A percentile compares a stretch with the other conserved stretches of the same genome.
These are phyloP conservation scores for Papilio dardanus DNA, from an alignment of 1,140 invertebrate genomes.

Conservation along the genomic window DNA sequence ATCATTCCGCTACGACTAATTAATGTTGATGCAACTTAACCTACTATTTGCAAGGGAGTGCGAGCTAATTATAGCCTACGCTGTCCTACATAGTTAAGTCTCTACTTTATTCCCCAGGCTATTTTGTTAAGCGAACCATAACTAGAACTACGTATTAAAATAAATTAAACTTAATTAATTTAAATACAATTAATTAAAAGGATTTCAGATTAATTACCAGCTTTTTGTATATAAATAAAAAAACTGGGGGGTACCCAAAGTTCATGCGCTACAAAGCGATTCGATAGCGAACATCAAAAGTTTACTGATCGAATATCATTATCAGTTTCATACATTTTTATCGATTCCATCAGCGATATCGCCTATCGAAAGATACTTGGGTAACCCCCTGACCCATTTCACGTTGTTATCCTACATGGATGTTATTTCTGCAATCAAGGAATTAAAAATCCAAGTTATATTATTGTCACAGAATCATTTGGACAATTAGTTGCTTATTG, in stretches of 20 bases:
- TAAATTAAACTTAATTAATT: background rate
- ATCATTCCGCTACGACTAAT: background rate
- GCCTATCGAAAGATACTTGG: too few relatives aligned
- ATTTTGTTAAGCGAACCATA: background rate
- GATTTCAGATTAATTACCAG: background rate
- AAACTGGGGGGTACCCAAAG: too few relatives aligned
- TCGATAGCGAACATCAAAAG: too few relatives aligned
- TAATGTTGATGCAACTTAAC: slow-evolving; percentile 15
- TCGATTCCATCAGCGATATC: too few relatives aligned
- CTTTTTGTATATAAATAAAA: background rate
- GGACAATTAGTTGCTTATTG: background rate
- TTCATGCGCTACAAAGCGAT: too few relatives aligned
- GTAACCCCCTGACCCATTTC: too few relatives aligned
- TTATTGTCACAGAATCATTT: background rate
- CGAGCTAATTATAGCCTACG: slow-evolving; percentile 22
- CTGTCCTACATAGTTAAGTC: background rate
- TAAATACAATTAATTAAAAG: background rate
- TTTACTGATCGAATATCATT: too few relatives aligned
- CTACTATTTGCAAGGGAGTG: slow-evolving; percentile 16
- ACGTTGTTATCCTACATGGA: too few relatives aligned
- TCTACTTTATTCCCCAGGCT: background rate
- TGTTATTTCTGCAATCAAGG: too few relatives aligned
- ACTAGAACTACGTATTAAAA: background rate
- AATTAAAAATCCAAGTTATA: too few relatives aligned
- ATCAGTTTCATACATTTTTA: too few relatives aligned